A percentile compares a stretch with the other conserved stretches of the same genome.
Conservation (phyloP, 1,140 invertebrate species). For the Caenorhabditis latens region DNA sequence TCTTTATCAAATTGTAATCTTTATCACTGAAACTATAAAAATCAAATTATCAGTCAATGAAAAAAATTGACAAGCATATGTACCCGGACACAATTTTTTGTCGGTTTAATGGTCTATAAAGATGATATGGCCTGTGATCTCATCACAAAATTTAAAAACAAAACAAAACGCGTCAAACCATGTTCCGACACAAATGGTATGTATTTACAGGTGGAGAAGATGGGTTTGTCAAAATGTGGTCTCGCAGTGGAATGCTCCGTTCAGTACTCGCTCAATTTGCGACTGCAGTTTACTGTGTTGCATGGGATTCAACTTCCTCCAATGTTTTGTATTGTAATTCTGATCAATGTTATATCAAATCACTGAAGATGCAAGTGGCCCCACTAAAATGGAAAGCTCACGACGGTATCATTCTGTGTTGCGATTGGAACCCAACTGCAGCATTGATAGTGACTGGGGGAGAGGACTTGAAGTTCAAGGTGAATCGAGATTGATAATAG, state of each 20-base stretch:
- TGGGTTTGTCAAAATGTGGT: constrained; percentile 96
- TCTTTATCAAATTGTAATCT: too few relatives aligned
- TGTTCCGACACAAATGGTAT: too few relatives aligned
- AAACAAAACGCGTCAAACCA: too few relatives aligned
- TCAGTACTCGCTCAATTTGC: constrained; percentile 88
- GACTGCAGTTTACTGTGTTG: constrained; percentile 83
- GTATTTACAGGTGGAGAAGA: constrained; percentile 92
- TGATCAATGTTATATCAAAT: constrained; percentile 88
- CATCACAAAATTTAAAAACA: too few relatives aligned
- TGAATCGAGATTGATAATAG: constrained; percentile 57
- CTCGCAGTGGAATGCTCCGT: constrained; percentile 91
- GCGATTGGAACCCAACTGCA: constrained; percentile 90
- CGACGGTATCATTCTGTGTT: constrained; percentile 88
- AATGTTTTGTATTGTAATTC: constrained; percentile 87
- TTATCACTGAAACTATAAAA: too few relatives aligned
- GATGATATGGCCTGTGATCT: too few relatives aligned
- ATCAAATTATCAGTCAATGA: too few relatives aligned
- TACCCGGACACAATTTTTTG: too few relatives aligned
- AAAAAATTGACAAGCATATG: too few relatives aligned
- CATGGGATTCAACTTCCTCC: constrained; percentile 54
- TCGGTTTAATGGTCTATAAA: not conserved
- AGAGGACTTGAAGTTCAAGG: constrained; percentile 94
- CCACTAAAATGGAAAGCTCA: constrained; percentile 92
- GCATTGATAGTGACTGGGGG: constrained; percentile 91
- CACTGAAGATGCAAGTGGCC: constrained; percentile 83